Evolutionary conservation across 2,113 vertebrate genomes (phyloP).

Genomic region (Melanerpes formicivorus): DNA sequence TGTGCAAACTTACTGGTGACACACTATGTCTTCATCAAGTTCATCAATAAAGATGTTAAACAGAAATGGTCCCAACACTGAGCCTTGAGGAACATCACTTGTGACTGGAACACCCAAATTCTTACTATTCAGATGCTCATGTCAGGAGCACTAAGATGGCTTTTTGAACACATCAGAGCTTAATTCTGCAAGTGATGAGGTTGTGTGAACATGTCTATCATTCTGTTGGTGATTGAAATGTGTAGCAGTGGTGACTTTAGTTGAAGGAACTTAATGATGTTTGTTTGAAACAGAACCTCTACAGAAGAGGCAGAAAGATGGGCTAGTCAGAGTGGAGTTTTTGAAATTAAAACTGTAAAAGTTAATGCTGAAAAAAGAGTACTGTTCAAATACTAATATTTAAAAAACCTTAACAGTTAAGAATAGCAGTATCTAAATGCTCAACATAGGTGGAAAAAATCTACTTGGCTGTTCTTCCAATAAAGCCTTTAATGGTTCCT

Average conservation of each 20-base stretch:
- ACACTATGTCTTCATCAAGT: too few relatives aligned
- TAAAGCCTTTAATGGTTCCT: background rate
- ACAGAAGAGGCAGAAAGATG: accelerated
- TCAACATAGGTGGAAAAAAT: background rate
- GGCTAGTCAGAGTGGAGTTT: background rate
- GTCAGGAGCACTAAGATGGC: background rate
- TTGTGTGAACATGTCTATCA: background rate
- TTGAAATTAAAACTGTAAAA: background rate
- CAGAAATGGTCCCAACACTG: too few relatives aligned
- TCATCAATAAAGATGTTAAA: too few relatives aligned
- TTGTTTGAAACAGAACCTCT: background rate
- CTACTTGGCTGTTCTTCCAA: background rate
- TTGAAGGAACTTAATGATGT: background rate
- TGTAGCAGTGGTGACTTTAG: background rate
- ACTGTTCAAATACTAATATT: background rate
- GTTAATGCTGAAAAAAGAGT: background rate
- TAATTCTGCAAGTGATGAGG: background rate
- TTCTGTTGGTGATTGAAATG: background rate
- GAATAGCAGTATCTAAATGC: background rate
- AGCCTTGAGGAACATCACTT: too few relatives aligned
- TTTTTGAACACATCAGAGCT: background rate
- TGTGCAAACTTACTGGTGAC: too few relatives aligned
- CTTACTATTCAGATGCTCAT: background rate
- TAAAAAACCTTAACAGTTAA: background rate
- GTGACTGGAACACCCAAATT: background rate